Conservation (phyloP, 53 echinoderm and acorn worm genomes). For the Mesocentrotus franciscanus region DNA sequence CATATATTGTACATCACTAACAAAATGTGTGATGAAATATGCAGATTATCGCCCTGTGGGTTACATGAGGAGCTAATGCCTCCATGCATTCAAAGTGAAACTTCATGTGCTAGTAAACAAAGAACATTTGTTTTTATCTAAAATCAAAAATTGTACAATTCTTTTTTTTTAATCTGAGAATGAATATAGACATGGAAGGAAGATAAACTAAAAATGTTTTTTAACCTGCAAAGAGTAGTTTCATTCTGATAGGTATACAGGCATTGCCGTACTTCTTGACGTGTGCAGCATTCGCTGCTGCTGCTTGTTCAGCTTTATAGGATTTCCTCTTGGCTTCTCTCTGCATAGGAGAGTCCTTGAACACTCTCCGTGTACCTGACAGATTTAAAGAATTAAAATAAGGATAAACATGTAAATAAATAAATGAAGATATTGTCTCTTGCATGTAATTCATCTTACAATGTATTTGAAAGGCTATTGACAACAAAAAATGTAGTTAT, state of each 20-base stretch:
- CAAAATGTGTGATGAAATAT: background rate
- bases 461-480: background rate
- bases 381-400: background rate
- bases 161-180: background rate
- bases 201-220: background rate
- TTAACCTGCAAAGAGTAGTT: slow-evolving; percentile 92
- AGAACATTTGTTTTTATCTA: background rate
- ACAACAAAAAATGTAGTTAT: too few relatives aligned
- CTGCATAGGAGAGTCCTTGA: slow-evolving; percentile 95
- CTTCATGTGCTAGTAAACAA: background rate
- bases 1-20: background rate
- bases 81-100: background rate
- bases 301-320: slow-evolving; percentile 89
- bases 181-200: background rate
- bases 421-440: background rate
- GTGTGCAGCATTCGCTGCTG: slow-evolving; percentile 81
- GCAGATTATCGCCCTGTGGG: background rate
- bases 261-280: slow-evolving; percentile 92
- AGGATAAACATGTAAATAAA: background rate
- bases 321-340: slow-evolving; percentile 89
- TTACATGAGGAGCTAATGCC: background rate
- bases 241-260: slow-evolving; percentile 95
- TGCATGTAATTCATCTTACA: too few relatives aligned
- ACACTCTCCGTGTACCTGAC: slow-evolving; percentile 54
- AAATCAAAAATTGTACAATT: too few relatives aligned